These are phyloP conservation scores for Suricata suricatta DNA, from an alignment of 2,113 vertebrate species.

Conservation along the genomic window DNA sequence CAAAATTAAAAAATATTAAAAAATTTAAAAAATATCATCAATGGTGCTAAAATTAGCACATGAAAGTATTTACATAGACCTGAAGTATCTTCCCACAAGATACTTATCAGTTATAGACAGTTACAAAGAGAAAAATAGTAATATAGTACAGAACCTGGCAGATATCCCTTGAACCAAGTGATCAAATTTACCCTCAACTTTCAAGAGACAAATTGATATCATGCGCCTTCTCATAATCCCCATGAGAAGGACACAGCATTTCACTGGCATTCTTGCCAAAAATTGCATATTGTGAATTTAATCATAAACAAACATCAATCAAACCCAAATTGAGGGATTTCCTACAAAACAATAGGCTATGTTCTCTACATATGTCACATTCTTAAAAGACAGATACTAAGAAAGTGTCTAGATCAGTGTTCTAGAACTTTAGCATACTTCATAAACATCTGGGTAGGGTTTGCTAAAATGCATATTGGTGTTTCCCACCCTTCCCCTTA, in stretches of 20 bases:
- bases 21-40: too few relatives aligned
- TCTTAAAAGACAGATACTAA: not conserved
- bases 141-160: not conserved
- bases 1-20: too few relatives aligned
- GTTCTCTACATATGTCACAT: not conserved
- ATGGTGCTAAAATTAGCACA: not conserved
- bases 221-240: not conserved
- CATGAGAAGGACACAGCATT: not conserved
- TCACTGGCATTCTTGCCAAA: not conserved
- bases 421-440: not conserved
- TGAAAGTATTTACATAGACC: not conserved
- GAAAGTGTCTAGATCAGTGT: not conserved
- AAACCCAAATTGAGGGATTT: not conserved
- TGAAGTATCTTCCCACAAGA: not conserved
- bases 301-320: not conserved
- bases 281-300: not conserved
- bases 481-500: not conserved
- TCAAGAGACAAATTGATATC: not conserved
- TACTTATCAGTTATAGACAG: not conserved
- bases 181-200: not conserved
- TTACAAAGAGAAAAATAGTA: conserved; percentile 4
- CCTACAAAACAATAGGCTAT: not conserved
- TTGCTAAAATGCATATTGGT: not conserved
- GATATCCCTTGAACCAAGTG: not conserved
- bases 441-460: not conserved